Evolutionary conservation across 2,113 vertebrate species (phyloP).

Genomic region (Lepisosteus oculatus): DNA sequence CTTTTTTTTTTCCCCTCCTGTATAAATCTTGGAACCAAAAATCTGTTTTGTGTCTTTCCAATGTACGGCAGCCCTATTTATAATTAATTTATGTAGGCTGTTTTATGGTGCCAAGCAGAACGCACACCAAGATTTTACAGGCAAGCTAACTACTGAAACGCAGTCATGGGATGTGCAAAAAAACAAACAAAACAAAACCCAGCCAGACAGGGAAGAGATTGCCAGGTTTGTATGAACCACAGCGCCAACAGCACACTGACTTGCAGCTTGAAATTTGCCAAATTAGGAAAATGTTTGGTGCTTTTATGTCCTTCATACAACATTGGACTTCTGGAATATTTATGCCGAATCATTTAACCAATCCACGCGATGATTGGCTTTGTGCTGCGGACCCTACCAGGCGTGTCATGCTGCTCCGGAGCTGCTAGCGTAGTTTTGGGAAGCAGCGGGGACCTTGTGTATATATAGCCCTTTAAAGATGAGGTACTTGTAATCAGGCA

Average conservation of each 20-base stretch:
- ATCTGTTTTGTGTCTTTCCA: slow-evolving; percentile 73
- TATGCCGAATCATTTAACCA: slow-evolving; percentile 59
- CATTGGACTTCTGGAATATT: slow-evolving; percentile 77
- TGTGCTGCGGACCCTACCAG: slow-evolving; percentile 73
- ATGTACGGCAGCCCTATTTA: slow-evolving; percentile 77
- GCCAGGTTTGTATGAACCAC: slow-evolving; percentile 79
- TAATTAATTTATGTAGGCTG: slow-evolving; percentile 75
- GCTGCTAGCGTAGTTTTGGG: too few species aligned
- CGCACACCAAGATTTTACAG: slow-evolving; percentile 74
- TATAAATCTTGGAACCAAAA: slow-evolving; percentile 78
- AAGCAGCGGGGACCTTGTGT: too few species aligned
- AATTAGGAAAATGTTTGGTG: slow-evolving; percentile 76
- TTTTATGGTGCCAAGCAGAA: slow-evolving; percentile 74
- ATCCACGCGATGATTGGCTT: slow-evolving; percentile 74
- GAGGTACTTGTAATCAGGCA: slow-evolving; percentile 68
- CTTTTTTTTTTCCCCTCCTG: slow-evolving; percentile 51
- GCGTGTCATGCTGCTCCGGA: slow-evolving; percentile 67
- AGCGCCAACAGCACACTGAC: slow-evolving; percentile 78
- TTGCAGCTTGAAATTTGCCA: slow-evolving; percentile 84
- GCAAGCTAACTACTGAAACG: slow-evolving; percentile 59
- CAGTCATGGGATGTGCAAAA: slow-evolving; percentile 21
- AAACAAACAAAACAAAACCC: slow-evolving; percentile 32
- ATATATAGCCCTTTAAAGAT: slow-evolving; percentile 17
- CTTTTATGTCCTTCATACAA: slow-evolving; percentile 73
- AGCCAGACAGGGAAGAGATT: slow-evolving; percentile 64